phyloP scores from a whole-genome alignment of 2,888 invertebrate species.

The Rhagophthalmus giganteus region DNA sequence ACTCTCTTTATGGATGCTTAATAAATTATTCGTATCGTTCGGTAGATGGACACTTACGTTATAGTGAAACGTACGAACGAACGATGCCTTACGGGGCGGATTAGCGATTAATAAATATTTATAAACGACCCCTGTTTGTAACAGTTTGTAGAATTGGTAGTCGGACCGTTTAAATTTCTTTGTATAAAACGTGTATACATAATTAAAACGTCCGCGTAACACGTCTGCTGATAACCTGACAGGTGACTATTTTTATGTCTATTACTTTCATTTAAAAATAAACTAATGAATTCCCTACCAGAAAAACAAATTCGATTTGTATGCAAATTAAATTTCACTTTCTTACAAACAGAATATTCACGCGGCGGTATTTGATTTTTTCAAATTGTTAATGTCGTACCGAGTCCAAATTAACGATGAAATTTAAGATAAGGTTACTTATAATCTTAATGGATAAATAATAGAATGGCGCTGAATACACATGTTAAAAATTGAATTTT shows the following conservation, averaged over 20 bases:
- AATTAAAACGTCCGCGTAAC: conserved; percentile 16
- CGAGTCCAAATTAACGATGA: too few species aligned
- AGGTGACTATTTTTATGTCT: conserved; percentile 5
- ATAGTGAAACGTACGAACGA: too few species aligned
- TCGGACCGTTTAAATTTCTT: conserved; percentile 18
- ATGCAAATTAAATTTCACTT: too few species aligned
- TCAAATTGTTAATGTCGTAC: too few species aligned
- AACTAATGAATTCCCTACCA: conserved; percentile 2
- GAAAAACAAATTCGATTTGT: too few species aligned
- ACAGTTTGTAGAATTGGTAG: conserved; percentile 21
- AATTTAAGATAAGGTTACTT: too few species aligned
- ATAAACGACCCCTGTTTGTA: conserved; percentile 20
- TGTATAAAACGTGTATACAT: conserved; percentile 14
- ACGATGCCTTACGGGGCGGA: conserved; percentile 2
- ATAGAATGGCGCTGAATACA: conserved; percentile 4
- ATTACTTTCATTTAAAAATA: conserved; percentile 11
- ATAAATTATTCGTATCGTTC: too few species aligned
- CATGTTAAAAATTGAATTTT: conserved; percentile 13
- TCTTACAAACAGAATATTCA: too few species aligned
- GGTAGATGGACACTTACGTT: too few species aligned
- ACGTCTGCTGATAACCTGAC: conserved; percentile 14
- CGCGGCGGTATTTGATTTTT: too few species aligned
- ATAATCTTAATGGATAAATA: conserved; percentile 7
- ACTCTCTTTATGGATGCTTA: too few species aligned
- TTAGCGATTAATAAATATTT: conserved; percentile 21